Evolutionary conservation across 2,888 invertebrate genomes (phyloP), one percentile per base, ranked within the genome.

Genomic region (Caradrina clavipalpis): DNA sequence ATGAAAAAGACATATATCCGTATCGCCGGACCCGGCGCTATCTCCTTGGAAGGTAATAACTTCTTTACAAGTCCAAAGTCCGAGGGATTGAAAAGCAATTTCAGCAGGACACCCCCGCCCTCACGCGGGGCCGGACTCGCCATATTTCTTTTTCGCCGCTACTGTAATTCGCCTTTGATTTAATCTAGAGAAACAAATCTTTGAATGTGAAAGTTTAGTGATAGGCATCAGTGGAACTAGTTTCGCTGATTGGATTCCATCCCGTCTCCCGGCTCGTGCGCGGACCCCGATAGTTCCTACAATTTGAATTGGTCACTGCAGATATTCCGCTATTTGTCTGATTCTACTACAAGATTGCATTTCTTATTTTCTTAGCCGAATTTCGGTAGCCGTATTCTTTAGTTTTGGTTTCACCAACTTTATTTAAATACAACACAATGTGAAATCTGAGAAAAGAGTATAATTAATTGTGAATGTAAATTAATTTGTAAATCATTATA

Each of bases 21-120:
- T 95, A 95, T 95, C 95, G 95, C 92, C 93, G 94, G 94, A 94
- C 94, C 95, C 94, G 95, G 91, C 95, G 95, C 95, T 96, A 95
- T 96, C 96, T 96, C 92, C 93, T 93, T 90, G 93, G 95, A 95
- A 96, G 96, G 96, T 96, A 96, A 96, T 96, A 96, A 96, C 96
- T 96, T 96, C 96, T 96, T 96, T 96, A 96, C 96, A 96, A 96
- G 96, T 96, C 96, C 96, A 96, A 96, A 96, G 96, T 96, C 96
- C 96, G 96, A 96, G 96, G 96, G 96, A 96, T 96, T 96, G 96
- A 95, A 96, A 96, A 96, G 96, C 96, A 96, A 96, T 96, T 96
- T 96, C 96, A 96, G 94, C 92, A 93, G 94, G 95, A 95, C 96
- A 95, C 95, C 95, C 93, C 95, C 94, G 92, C 93, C 93, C 94